Evolutionary conservation across 2,797 vertebrate species (phyloP).

Genomic region (Muscicapa comitata): DNA sequence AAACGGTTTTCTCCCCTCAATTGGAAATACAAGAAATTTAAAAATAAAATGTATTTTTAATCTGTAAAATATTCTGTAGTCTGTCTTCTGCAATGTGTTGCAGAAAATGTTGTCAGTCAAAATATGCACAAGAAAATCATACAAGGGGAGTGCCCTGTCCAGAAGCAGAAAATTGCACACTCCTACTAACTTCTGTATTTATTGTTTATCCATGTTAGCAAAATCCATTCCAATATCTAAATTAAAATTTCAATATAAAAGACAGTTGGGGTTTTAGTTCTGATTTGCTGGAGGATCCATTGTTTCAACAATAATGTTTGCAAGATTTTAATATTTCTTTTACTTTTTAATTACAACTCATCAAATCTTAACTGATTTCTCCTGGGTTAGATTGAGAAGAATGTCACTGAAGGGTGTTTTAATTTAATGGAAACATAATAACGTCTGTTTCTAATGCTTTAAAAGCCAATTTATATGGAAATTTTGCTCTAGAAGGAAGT

Average conservation of each 20-base stretch:
- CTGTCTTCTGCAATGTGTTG: not conserved
- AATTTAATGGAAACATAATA: slow-evolving; percentile 70
- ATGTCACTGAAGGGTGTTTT: slow-evolving; percentile 73
- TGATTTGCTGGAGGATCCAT: slow-evolving; percentile 42
- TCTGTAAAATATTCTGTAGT: not conserved
- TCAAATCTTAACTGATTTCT: slow-evolving; percentile 71
- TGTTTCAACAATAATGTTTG: slow-evolving; percentile 42
- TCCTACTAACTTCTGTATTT: not conserved
- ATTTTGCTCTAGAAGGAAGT: slow-evolving; percentile 69
- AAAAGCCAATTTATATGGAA: slow-evolving; percentile 79
- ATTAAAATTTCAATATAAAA: slow-evolving; percentile 34
- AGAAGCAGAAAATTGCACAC: not conserved
- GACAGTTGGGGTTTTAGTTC: slow-evolving; percentile 37
- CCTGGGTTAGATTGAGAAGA: slow-evolving; percentile 65
- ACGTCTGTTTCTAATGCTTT: slow-evolving; percentile 75
- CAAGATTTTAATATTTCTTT: slow-evolving; percentile 69
- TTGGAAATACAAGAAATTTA: not conserved
- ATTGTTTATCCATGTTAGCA: not conserved
- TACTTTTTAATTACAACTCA: slow-evolving; percentile 75
- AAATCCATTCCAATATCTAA: slow-evolving; percentile 4
- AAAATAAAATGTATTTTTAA: not conserved
- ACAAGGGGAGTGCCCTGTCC: not conserved
- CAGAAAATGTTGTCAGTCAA: not conserved
- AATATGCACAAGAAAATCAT: not conserved
- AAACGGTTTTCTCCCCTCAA: not conserved